phyloP scores from a whole-genome alignment of 2,888 invertebrate species.

The Diloba caeruleocephala region DNA sequence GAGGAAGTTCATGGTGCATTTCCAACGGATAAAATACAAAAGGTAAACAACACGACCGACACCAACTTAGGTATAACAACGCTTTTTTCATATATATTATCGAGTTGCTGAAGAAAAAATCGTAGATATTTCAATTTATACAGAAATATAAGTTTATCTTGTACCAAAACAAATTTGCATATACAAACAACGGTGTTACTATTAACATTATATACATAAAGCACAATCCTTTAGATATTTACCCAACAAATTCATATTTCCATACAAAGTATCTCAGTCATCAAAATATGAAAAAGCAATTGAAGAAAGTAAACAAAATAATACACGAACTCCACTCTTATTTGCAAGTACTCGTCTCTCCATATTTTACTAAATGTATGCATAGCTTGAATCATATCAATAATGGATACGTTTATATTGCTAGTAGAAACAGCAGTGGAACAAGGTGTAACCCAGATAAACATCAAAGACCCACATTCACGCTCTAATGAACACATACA shows the following conservation, averaged over 20 bases:
- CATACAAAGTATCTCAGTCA: conserved; percentile 18
- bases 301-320: conserved; percentile 37
- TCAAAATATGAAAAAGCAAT: conserved; percentile 27
- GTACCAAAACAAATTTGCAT: neutral
- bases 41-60: no score
- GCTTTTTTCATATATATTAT: no score
- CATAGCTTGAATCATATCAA: conserved; percentile 11
- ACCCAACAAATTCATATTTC: conserved; percentile 18
- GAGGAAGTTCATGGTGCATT: no score
- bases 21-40: no score
- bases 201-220: conserved; percentile 3
- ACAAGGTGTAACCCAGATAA: conserved; percentile 55
- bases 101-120: no score
- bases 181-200: neutral
- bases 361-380: neutral
- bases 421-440: conserved; percentile 40
- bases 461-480: conserved; percentile 69
- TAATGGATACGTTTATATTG: conserved; percentile 25
- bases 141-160: neutral
- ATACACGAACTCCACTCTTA: conserved; percentile 24
- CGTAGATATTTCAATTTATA: neutral
- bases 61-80: no score
- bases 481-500: conserved; percentile 64
- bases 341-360: conserved; percentile 2
- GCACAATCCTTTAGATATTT: conserved; percentile 5